Conservation (phyloP, 2,888 invertebrate genomes). For the Hybos culiciformis region DNA sequence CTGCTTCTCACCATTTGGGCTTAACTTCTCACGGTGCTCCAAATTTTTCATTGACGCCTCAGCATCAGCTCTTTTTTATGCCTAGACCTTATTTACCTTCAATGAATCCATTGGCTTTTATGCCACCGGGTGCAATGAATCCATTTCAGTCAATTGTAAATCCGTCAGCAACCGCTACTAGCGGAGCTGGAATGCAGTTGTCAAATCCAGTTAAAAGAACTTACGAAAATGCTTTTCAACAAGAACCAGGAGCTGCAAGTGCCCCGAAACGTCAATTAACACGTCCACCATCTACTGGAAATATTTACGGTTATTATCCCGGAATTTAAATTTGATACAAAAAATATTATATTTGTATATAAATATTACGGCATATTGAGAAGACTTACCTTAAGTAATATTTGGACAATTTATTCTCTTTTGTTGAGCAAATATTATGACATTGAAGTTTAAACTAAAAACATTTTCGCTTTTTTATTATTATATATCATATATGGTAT, state of each 20-base stretch:
- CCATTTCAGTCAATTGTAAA: background rate
- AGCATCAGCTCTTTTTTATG: conserved; percentile 15
- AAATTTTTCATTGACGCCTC: conserved; percentile 26
- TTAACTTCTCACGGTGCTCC: conserved; percentile 19
- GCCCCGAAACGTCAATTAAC: conserved; percentile 31
- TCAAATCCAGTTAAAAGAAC: conserved; percentile 40
- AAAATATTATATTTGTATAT: too few species aligned
- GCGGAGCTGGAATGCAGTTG: conserved; percentile 13
- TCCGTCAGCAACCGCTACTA: conserved; percentile 25
- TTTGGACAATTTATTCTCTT: too few species aligned
- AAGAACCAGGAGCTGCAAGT: conserved; percentile 27
- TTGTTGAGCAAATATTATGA: too few species aligned
- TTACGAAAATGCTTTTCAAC: conserved; percentile 59
- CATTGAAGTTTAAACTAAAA: too few species aligned
- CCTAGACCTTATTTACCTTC: conserved; percentile 11
- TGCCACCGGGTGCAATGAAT: conserved; percentile 5
- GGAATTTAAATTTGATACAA: too few species aligned
- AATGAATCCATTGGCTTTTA: conserved; percentile 9
- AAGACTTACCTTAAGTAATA: too few species aligned
- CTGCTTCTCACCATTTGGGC: conserved; percentile 21
- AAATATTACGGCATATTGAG: too few species aligned
- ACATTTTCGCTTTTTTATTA: too few species aligned
- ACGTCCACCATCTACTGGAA: conserved; percentile 21
- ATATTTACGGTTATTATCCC: conserved; percentile 27
- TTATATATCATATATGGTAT: too few species aligned